These are phyloP conservation scores for Brachionus plicatilis DNA, from an alignment of 1,140 invertebrate species.

Conservation along the genomic window DNA sequence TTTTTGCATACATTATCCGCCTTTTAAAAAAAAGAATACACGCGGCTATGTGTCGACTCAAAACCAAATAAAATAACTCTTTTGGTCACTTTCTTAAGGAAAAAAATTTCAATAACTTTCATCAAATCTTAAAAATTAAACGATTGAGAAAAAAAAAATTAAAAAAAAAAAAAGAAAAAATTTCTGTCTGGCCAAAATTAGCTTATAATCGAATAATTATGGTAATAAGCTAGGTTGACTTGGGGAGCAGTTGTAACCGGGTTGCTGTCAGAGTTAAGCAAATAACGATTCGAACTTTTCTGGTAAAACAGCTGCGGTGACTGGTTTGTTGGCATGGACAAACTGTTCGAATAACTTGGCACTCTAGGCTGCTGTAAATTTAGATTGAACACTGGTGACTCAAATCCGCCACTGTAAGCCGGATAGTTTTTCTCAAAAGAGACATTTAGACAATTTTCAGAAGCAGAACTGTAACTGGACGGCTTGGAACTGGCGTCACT, in stretches of 20 bases:
- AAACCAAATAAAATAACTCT: neutral
- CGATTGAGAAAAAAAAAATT: slow-evolving; percentile 7
- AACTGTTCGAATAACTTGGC: neutral
- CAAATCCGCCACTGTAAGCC: neutral
- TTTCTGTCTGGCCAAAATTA: neutral
- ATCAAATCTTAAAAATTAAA: slow-evolving; percentile 9
- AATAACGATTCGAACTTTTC: neutral
- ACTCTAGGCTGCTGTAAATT: neutral
- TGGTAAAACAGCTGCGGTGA: neutral
- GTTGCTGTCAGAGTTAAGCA: neutral
- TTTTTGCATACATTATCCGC: slow-evolving; percentile 2
- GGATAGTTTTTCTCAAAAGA: slow-evolving; percentile 26
- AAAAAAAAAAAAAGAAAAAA: slow-evolving; percentile 8
- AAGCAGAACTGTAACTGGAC: neutral
- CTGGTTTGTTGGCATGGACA: neutral
- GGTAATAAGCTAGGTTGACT: neutral
- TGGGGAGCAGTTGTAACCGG: neutral
- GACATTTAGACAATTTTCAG: neutral
- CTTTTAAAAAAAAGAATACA: neutral
- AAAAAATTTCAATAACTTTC: neutral
- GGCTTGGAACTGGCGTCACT: neutral
- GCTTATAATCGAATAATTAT: slow-evolving; percentile 12
- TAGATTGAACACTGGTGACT: neutral
- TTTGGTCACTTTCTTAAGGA: neutral
- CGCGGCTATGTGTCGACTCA: neutral